Evolutionary conservation across 2,113 vertebrate species (phyloP).

Genomic region (Cebus imitator): DNA sequence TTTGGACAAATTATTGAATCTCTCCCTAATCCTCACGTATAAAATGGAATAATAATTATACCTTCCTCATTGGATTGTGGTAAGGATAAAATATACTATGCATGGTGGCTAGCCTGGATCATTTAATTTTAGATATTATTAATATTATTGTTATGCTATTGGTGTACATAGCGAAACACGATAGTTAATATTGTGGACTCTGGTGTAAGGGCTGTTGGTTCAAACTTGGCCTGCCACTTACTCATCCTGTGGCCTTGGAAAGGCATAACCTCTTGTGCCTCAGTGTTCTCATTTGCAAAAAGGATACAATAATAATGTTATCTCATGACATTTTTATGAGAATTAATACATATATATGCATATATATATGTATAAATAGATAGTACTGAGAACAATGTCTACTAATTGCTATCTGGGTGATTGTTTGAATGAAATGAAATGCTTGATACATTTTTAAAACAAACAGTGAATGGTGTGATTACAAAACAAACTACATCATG

Average conservation of each 20-base stretch:
- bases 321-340: not conserved
- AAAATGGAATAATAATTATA: not conserved
- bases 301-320: not conserved
- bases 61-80: not conserved
- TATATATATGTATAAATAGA: not conserved
- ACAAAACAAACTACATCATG: not conserved
- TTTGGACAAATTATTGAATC: not conserved
- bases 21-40: not conserved
- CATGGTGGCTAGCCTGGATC: not conserved
- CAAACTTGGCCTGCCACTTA: not conserved
- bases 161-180: not conserved
- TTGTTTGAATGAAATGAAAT: conserved; percentile 7
- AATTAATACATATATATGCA: not conserved
- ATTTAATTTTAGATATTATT: not conserved
- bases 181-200: not conserved
- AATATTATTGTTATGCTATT: not conserved
- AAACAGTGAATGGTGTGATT: not conserved
- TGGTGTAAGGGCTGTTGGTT: not conserved
- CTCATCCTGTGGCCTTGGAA: not conserved
- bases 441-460: not conserved
- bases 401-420: not conserved
- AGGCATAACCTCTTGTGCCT: not conserved
- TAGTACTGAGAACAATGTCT: conserved; percentile 8
- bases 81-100: not conserved
- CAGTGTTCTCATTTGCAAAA: not conserved